A percentile compares a stretch with the other conserved stretches of the same genome.
Evolutionary conservation across 2,888 invertebrate genomes (phyloP).

Genomic region (Euplagia quadripunctaria): DNA sequence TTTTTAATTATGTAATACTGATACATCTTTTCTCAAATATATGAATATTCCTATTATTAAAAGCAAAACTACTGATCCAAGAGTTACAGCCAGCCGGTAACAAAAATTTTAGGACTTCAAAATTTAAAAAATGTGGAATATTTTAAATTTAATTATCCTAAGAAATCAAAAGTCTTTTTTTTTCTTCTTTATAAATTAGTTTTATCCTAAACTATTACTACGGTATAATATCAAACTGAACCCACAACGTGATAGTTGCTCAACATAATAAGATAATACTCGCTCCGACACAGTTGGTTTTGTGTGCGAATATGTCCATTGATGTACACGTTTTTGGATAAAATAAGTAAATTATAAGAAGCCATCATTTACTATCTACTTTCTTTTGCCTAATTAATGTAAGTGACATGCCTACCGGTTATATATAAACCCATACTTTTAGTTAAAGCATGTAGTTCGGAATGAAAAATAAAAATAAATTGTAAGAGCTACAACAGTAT

Average conservation of each 20-base stretch:
- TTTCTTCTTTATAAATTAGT: no score
- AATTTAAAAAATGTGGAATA: no score
- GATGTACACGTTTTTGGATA: background rate
- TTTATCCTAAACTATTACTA: no score
- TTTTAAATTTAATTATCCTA: no score
- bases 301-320: background rate
- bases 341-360: background rate
- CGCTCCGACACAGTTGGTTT: background rate
- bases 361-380: background rate
- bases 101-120: no score
- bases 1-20: background rate
- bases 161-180: no score
- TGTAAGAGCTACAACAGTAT: no score
- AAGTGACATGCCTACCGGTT: background rate
- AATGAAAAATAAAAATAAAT: no score
- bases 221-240: background rate
- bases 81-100: background rate
- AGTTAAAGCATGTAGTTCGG: background rate
- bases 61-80: background rate
- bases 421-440: background rate
- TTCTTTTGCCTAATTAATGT: background rate
- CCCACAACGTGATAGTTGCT: no score
- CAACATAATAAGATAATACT: no score
- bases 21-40: background rate
- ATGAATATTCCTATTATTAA: background rate